Percentiles rank a stretch among this genome's conserved stretches.
phyloP scores from a whole-genome alignment of 2,888 invertebrate species.

The Leptura quadrifasciata region DNA sequence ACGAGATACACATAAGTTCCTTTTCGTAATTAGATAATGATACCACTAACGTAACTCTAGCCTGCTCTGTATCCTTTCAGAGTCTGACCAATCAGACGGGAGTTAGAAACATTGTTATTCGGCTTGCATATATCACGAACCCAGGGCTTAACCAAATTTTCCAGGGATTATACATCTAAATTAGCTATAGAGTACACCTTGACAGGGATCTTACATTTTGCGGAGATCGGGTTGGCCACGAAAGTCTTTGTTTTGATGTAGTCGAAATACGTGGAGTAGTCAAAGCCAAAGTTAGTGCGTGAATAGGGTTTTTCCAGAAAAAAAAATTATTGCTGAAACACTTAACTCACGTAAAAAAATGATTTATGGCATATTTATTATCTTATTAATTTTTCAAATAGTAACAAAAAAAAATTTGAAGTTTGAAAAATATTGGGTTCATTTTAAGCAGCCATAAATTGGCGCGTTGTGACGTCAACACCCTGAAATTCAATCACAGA shows the following conservation, averaged over 20 bases:
- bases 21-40: conserved; percentile 17
- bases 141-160: conserved; percentile 39
- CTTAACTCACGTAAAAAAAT: too few species aligned
- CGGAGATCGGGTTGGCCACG: neutral
- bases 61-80: conserved; percentile 9
- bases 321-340: too few species aligned
- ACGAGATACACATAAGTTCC: neutral
- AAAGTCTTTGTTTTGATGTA: neutral
- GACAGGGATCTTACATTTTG: conserved; percentile 1
- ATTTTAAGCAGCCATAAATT: too few species aligned
- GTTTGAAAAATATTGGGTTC: too few species aligned
- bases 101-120: conserved; percentile 42
- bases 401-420: too few species aligned
- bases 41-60: conserved; percentile 2
- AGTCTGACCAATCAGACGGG: conserved; percentile 28
- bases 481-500: too few species aligned
- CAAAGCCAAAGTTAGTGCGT: too few species aligned
- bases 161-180: conserved; percentile 38
- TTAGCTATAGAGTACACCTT: conserved; percentile 30
- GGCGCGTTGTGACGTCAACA: too few species aligned
- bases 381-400: too few species aligned
- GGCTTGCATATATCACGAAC: conserved; percentile 24
- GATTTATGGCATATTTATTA: too few species aligned
- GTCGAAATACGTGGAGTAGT: too few species aligned
- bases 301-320: too few species aligned